Conservation (phyloP, 1,140 invertebrate genomes). For the Drosophila tropicalis region DNA sequence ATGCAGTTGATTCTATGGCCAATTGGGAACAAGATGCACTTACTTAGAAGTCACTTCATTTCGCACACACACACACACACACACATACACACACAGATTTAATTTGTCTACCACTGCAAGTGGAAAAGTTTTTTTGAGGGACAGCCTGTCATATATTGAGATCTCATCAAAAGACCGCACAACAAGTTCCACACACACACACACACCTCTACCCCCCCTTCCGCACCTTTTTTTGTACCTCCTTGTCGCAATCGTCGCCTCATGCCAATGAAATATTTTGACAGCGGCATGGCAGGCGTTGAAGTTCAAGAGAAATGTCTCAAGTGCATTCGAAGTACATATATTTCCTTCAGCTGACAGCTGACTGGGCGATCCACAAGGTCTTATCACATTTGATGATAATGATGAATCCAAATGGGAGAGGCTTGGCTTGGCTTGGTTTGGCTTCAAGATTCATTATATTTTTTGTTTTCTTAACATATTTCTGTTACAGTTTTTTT, state of each 20-base stretch:
- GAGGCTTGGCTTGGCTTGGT: slow-evolving; percentile 21
- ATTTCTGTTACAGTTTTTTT: slow-evolving; percentile 46
- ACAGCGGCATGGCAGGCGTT: slow-evolving; percentile 77
- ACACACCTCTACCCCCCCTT: neutral
- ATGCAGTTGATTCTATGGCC: slow-evolving; percentile 61
- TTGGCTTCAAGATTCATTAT: slow-evolving; percentile 5
- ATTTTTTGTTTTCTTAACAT: slow-evolving; percentile 66
- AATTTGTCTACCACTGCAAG: neutral
- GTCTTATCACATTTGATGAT: slow-evolving; percentile 72
- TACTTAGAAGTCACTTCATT: slow-evolving; percentile 61
- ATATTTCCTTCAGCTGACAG: slow-evolving; percentile 62
- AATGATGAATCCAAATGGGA: slow-evolving; percentile 58
- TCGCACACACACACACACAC: slow-evolving; percentile 35
- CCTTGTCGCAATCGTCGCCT: slow-evolving; percentile 3
- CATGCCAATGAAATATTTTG: slow-evolving; percentile 75
- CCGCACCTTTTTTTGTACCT: neutral
- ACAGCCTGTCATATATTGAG: slow-evolving; percentile 73
- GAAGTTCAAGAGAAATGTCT: slow-evolving; percentile 80
- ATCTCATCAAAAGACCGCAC: slow-evolving; percentile 79
- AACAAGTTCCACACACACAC: slow-evolving; percentile 53
- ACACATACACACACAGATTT: slow-evolving; percentile 6
- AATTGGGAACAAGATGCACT: slow-evolving; percentile 72
- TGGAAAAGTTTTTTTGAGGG: slow-evolving; percentile 11
- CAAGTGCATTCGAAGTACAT: slow-evolving; percentile 74
- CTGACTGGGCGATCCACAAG: slow-evolving; percentile 58